Base-by-base conservation (phyloP, 92 coral and sea anemone genomes). In the Nematostella vectensis region DNA sequence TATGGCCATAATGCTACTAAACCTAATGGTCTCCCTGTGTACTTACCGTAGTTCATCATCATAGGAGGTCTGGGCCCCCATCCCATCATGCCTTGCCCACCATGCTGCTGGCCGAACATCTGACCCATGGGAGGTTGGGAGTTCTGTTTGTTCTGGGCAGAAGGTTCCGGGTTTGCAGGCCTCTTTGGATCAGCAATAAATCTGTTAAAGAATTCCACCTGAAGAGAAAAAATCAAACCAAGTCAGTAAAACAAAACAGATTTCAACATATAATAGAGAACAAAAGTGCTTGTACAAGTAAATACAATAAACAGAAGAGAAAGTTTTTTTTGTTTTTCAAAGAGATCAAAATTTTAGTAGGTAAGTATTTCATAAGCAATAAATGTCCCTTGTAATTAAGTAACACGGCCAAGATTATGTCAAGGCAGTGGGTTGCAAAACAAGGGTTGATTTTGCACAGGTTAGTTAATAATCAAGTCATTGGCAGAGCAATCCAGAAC, bases 171-270 rank as follows among this genome's bases (percentile, higher is more conserved):
- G 38, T 76, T 65, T 42, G 76, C 78, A 25, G 97, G 97, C 57
- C 97, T 84, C n/a, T 61, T 69, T 38, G 97, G 81, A 29, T 89
- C 97, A 50, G 85, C 68, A 19, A 89, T 58, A 61, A 74, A 89
- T 59, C 68, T 78, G 55, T 89, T 89, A 63, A 89, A 89, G 47
- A 89, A 89, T 55, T 87, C 94, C 25, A 88, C 97, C 97, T 89
- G 38, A 29, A 43, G 69, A 47, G 29, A 29, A 28, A 4, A 20
- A 27, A 21, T 15, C 1, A 47, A 40, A 40, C 22, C 3, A 0
- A 3, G 0, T 27, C n/a, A n/a, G n/a, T 24, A 19, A 28, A 29
- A 57, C 1, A 33, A 6, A 16, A 54, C 42, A 45, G 3, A 21
- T 1, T 31, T 10, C 18, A 49, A 50, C n/a, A n/a, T n/a, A n/a